Conservation (phyloP, 1,140 invertebrate genomes). For the Zeugodacus cucurbitae region DNA sequence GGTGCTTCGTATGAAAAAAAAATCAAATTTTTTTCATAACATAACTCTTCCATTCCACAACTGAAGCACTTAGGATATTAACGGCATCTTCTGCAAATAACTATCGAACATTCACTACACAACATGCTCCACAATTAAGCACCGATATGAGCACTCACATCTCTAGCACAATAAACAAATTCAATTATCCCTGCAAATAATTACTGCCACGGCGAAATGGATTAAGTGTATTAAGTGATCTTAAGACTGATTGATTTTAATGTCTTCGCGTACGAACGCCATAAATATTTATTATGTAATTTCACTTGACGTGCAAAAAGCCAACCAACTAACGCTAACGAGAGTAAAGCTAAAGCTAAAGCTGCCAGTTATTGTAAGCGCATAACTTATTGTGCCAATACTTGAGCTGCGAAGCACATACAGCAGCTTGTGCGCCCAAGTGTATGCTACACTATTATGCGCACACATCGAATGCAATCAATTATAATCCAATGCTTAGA, state of each 20-base stretch:
- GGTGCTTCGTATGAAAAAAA: no score
- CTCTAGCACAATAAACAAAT: neutral
- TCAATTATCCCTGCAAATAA: conserved; percentile 13
- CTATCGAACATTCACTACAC: no score
- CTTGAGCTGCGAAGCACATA: neutral
- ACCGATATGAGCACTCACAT: neutral
- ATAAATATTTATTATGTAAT: neutral
- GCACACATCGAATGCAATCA: conserved; percentile 18
- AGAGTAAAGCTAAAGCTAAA: neutral
- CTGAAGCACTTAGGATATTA: no score
- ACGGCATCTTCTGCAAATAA: no score
- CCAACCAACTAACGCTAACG: neutral
- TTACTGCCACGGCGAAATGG: neutral
- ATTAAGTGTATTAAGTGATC: neutral
- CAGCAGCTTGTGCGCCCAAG: neutral
- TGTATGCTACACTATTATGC: neutral
- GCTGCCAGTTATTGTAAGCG: neutral
- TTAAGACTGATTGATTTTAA: conserved; percentile 28
- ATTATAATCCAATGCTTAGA: conserved; percentile 29
- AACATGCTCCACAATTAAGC: no score
- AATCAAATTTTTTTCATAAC: no score
- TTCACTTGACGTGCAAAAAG: conserved; percentile 5
- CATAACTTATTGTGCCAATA: neutral
- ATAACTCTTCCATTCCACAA: no score
- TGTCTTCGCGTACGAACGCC: neutral